These are phyloP conservation scores for Leucopsar rothschildi DNA, from an alignment of 2,113 vertebrate species.

Conservation along the genomic window DNA sequence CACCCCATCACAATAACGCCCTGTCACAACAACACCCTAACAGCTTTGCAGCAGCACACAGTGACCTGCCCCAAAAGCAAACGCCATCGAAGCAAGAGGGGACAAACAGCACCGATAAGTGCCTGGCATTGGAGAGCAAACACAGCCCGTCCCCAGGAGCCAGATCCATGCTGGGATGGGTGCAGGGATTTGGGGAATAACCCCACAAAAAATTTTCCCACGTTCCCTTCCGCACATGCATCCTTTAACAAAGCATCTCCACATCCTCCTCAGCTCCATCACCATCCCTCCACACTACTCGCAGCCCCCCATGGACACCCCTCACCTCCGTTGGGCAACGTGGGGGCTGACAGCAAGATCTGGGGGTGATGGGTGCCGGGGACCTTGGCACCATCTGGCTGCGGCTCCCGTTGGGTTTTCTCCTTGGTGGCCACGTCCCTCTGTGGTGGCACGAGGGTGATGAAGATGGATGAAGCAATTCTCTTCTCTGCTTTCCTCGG, in stretches of 20 bases:
- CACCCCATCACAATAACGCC: rapidly evolving
- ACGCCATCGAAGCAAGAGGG: rapidly evolving
- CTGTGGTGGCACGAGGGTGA: slow-evolving; percentile 82
- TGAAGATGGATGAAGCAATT: slow-evolving; percentile 88
- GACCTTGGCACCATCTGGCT: rapidly evolving
- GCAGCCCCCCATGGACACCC: rapidly evolving
- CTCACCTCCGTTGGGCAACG: slow-evolving; percentile 57
- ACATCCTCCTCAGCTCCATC: background rate
- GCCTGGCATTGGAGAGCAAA: rapidly evolving
- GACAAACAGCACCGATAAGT: background rate
- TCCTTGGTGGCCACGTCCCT: background rate
- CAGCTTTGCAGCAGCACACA: rapidly evolving
- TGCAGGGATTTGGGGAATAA: background rate
- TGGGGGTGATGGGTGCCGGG: background rate
- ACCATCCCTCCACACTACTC: background rate
- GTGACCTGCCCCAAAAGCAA: slow-evolving; percentile 43
- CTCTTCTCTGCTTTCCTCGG: slow-evolving; percentile 76
- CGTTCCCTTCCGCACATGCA: rapidly evolving
- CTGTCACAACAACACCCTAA: rapidly evolving
- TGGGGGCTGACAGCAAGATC: rapidly evolving
- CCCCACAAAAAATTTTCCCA: background rate
- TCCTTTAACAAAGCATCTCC: background rate
- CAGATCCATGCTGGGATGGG: background rate
- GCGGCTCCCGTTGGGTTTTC: background rate
- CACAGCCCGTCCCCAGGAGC: background rate